Percentiles rank a stretch among this genome's conserved stretches.
Conservation (phyloP, 2,888 invertebrate species). For the Willowsia nigromaculata region DNA sequence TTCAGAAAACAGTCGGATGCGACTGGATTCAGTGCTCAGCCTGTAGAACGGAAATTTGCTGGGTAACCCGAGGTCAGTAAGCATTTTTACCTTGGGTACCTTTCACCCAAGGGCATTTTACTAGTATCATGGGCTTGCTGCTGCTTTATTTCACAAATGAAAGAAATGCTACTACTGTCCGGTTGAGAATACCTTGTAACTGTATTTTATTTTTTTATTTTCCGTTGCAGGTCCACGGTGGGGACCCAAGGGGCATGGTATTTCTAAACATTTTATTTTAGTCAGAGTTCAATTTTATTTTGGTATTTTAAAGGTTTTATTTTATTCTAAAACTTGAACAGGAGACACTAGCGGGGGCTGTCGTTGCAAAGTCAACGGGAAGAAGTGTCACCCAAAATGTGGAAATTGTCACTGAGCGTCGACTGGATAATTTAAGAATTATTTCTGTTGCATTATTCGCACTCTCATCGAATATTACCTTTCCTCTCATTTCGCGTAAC, state of each 20-base stretch:
- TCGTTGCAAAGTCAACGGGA: constrained; percentile 87
- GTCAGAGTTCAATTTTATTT: neutral
- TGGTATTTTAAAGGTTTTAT: neutral
- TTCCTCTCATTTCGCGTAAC: no score
- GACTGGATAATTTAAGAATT: no score
- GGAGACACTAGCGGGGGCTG: constrained; percentile 65
- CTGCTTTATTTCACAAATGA: no score
- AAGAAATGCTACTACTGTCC: no score
- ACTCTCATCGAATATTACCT: no score
- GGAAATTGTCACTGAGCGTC: constrained; percentile 92
- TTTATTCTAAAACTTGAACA: neutral
- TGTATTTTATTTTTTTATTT: no score
- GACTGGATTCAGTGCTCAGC: constrained; percentile 93
- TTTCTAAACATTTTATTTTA: neutral
- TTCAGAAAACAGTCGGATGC: constrained; percentile 95
- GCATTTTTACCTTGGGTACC: no score
- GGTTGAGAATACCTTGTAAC: no score
- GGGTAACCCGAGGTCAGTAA: constrained; percentile 94
- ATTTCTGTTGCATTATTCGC: no score
- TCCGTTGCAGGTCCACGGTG: constrained; percentile 1
- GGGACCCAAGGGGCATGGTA: constrained; percentile 69
- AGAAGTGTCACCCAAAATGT: constrained; percentile 90
- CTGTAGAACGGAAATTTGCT: constrained; percentile 88
- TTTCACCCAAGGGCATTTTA: no score
- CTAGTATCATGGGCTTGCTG: no score